A percentile compares a stretch with the other conserved stretches of the same genome.
phyloP scores from a whole-genome alignment of 2,797 vertebrate species.

The Lateolabrax maculatus region DNA sequence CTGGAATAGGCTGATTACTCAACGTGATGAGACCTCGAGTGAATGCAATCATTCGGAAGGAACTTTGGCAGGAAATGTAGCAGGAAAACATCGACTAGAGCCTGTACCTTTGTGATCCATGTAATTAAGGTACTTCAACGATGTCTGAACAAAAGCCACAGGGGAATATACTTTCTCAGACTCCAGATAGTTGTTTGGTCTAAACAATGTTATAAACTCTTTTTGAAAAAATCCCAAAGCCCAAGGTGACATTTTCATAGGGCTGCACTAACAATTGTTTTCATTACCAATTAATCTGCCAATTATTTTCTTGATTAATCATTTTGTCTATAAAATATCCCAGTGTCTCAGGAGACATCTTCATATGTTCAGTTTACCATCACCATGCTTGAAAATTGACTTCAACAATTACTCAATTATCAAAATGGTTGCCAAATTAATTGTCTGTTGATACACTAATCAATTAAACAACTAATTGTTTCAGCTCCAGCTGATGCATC shows the following conservation, averaged over 20 bases:
- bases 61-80: slow-evolving; percentile 39
- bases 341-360: neutral
- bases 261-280: neutral
- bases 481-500: neutral
- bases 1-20: slow-evolving; percentile 68
- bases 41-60: slow-evolving; percentile 47
- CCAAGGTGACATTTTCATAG: neutral
- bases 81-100: slow-evolving; percentile 23
- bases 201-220: too few relatives aligned
- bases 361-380: too few relatives aligned
- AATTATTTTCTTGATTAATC: neutral
- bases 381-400: neutral
- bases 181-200: neutral
- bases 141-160: neutral
- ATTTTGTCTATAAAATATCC: neutral
- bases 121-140: slow-evolving; percentile 5
- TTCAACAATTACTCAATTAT: neutral
- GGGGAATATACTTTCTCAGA: neutral
- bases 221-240: neutral
- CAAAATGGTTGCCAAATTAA: neutral
- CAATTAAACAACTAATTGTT: neutral
- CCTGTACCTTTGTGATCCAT: slow-evolving; percentile 9
- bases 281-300: neutral
- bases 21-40: slow-evolving; percentile 47
- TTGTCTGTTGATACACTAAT: neutral